Conservation (phyloP, 1,140 invertebrate genomes). For the Habropoda laboriosa region DNA sequence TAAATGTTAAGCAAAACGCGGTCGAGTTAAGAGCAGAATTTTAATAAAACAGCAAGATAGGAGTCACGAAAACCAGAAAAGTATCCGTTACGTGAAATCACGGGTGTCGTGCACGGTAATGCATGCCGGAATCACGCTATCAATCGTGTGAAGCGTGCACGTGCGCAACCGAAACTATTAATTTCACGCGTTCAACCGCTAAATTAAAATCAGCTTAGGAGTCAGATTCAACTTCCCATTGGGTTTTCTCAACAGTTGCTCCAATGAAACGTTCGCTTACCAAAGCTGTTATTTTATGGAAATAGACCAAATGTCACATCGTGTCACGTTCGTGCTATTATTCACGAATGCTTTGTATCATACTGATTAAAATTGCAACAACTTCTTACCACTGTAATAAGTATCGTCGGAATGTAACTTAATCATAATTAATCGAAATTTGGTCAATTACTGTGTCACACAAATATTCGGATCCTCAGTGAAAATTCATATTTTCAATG, state of each 20-base stretch:
- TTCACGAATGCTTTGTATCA: too few species aligned
- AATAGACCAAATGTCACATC: too few species aligned
- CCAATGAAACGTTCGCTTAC: background rate
- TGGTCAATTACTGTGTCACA: too few species aligned
- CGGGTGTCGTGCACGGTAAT: slow-evolving; percentile 41
- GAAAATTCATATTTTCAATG: too few species aligned
- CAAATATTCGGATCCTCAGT: too few species aligned
- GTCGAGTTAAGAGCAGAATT: background rate
- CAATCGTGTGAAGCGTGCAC: slow-evolving; percentile 76
- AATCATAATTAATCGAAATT: too few species aligned
- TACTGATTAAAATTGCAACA: too few species aligned
- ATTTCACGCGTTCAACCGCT: slow-evolving; percentile 10
- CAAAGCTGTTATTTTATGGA: background rate
- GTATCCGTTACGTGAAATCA: slow-evolving; percentile 30
- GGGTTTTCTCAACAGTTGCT: background rate
- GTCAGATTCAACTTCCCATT: background rate
- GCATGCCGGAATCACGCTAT: slow-evolving; percentile 73
- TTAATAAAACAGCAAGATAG: background rate
- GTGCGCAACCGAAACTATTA: slow-evolving; percentile 64
- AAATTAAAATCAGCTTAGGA: slow-evolving; percentile 49
- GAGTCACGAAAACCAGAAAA: background rate
- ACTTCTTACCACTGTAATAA: too few species aligned
- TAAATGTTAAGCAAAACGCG: background rate
- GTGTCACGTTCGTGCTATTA: too few species aligned
- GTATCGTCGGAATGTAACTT: too few species aligned